Conservation (phyloP, 2,888 invertebrate species). For the Drosophila helvetica region DNA sequence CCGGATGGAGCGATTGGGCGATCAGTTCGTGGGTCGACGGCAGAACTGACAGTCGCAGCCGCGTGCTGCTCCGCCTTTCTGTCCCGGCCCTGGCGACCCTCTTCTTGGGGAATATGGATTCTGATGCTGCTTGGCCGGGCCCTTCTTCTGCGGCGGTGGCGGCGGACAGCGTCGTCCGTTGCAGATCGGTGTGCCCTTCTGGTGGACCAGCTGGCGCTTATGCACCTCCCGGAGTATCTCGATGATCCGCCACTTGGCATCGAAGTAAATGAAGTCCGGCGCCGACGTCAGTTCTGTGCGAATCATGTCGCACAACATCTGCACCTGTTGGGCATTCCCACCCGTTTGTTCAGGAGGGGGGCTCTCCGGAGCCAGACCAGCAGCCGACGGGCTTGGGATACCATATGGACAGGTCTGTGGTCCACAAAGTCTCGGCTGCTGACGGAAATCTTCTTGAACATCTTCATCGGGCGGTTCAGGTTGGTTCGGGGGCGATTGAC, state of each 20-base stretch:
- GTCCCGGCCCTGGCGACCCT: not conserved
- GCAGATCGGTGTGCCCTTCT: slow-evolving; percentile 22
- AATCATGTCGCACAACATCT: slow-evolving; percentile 73
- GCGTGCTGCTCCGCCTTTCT: not conserved
- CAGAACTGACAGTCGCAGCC: slow-evolving; percentile 26
- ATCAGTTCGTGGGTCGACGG: slow-evolving; percentile 9
- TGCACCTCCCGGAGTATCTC: slow-evolving; percentile 73
- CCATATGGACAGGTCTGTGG: not conserved
- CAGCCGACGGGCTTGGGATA: not conserved
- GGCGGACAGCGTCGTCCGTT: not conserved
- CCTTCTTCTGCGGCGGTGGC: not conserved
- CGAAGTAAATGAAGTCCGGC: slow-evolving; percentile 70
- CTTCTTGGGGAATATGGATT: not conserved
- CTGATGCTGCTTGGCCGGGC: too few relatives aligned
- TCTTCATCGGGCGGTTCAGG: not conserved
- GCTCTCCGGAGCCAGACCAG: not conserved
- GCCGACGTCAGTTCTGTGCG: slow-evolving; percentile 54
- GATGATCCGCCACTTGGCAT: slow-evolving; percentile 77
- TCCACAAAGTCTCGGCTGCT: not conserved
- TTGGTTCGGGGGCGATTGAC: not conserved
- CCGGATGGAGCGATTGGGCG: not conserved
- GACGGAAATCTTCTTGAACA: not conserved
- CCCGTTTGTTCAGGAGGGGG: not conserved
- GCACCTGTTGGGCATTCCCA: slow-evolving; percentile 48
- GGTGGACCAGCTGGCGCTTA: slow-evolving; percentile 56